Evolutionary conservation across 2,113 vertebrate species (phyloP), one percentile per base, ranked within the genome.

Genomic region (Phylloscopus whistleri): DNA sequence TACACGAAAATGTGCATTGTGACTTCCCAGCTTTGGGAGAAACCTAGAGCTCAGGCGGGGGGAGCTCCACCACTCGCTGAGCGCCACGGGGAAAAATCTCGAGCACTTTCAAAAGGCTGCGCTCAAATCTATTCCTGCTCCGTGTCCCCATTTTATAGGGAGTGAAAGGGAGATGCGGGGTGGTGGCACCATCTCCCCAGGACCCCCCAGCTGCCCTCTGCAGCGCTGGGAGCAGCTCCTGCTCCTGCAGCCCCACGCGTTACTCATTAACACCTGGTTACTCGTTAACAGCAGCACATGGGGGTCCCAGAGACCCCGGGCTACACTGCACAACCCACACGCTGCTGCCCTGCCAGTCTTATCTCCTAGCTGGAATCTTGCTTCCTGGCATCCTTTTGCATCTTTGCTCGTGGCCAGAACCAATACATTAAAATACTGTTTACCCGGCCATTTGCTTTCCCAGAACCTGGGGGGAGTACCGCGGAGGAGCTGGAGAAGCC

Each of bases 1-100:
- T 37, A 33, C 35, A 41, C 0, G 0, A 53, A n/a, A 12, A 10
- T 46, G 7, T 1, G 5, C 7, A 0, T 43, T 52, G 37, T 0
- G 6, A 35, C 53, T 68, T 46, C 56, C 37, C 28, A 53, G 49
- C 51, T 90, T 67, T 39, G 10, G n/a, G 16, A 44, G 62, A 86
- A 92, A 48, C 51, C 41, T 33, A 15, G n/a, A 52, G n/a, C 41
- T 60, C 31, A 37, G 33, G 19, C 0, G 0, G 13, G 41, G n/a
- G 46, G 31, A 53, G 23, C 62, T 66, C 48, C 26, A 9, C 52
- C 7, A 0, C 1, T 0, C 16, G 2, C 8, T 14, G 37, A 48
- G 49, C 2, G 1, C 39, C 53, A 18, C 27, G 8, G 33, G n/a
- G 44, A 21, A 56, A 82, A 84, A 19, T 43, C 69, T 73, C 5